Evolutionary conservation across 2,888 invertebrate species (phyloP).

Genomic region (Conus canariensis): DNA sequence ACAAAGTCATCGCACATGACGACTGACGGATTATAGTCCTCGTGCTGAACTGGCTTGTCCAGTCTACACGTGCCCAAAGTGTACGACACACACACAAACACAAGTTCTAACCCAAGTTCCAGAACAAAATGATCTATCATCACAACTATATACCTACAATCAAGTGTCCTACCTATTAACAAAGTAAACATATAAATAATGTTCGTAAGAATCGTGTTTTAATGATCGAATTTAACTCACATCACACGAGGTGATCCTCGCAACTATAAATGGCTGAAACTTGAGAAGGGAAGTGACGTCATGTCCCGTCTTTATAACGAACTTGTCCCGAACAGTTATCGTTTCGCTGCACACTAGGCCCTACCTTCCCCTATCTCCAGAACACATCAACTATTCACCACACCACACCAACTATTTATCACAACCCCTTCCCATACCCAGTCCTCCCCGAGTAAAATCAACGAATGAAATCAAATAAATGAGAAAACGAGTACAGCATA

Average conservation of each 20-base stretch:
- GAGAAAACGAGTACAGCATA: too few relatives aligned
- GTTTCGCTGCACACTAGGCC: too few relatives aligned
- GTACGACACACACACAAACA: not conserved
- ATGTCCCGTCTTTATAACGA: not conserved
- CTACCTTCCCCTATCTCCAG: too few relatives aligned
- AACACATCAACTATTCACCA: too few relatives aligned
- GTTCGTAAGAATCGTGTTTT: not conserved
- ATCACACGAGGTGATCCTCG: conserved; percentile 2
- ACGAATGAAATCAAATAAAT: too few relatives aligned
- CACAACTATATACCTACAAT: not conserved
- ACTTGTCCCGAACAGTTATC: not conserved
- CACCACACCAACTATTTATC: too few relatives aligned
- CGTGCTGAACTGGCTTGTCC: too few relatives aligned
- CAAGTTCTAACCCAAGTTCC: not conserved
- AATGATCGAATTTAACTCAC: not conserved
- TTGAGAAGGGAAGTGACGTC: conserved; percentile 15
- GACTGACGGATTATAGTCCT: too few relatives aligned
- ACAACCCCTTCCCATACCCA: too few relatives aligned
- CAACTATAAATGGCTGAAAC: conserved; percentile 3
- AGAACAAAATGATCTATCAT: not conserved
- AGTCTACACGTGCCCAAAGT: not conserved
- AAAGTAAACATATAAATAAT: not conserved
- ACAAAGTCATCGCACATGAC: too few relatives aligned
- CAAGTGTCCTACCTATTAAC: not conserved
- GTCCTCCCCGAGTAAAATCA: too few relatives aligned